A percentile compares a stretch with the other conserved stretches of the same genome.
phyloP scores from a whole-genome alignment of 2,888 invertebrate genomes.

The Eledone cirrhosa region DNA sequence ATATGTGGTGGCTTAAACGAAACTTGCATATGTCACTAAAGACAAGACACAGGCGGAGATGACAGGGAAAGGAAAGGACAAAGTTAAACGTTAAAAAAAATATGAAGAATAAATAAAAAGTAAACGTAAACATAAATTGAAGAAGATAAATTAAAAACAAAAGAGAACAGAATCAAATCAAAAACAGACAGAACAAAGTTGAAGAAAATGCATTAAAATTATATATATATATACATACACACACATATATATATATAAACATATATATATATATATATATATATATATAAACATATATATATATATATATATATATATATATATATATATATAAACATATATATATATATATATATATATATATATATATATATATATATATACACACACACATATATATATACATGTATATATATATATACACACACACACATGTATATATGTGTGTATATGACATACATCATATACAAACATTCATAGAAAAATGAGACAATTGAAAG shows the following conservation, averaged over 20 bases:
- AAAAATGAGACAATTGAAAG: too few species aligned
- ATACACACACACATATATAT: background rate
- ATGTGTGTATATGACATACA: background rate
- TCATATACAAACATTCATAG: too few species aligned
- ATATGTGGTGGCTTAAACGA: too few species aligned
- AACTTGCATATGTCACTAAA: too few species aligned
- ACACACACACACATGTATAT: background rate
- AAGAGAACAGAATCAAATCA: background rate
- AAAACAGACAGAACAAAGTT: background rate
- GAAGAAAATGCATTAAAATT: background rate
- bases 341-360: conserved; percentile 10
- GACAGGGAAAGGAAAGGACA: background rate
- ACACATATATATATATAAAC: background rate
- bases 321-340: background rate
- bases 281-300: background rate
- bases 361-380: conserved; percentile 3
- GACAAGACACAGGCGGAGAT: too few species aligned
- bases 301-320: background rate
- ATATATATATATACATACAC: background rate
- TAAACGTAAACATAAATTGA: background rate
- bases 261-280: background rate
- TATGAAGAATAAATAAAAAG: background rate
- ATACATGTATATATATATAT: conserved; percentile 14
- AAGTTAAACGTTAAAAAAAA: background rate
- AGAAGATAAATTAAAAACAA: background rate